Percentiles rank a stretch among this genome's conserved stretches.
Evolutionary conservation across 2,113 vertebrate species (phyloP).

Genomic region (Neomonachus schauinslandi): DNA sequence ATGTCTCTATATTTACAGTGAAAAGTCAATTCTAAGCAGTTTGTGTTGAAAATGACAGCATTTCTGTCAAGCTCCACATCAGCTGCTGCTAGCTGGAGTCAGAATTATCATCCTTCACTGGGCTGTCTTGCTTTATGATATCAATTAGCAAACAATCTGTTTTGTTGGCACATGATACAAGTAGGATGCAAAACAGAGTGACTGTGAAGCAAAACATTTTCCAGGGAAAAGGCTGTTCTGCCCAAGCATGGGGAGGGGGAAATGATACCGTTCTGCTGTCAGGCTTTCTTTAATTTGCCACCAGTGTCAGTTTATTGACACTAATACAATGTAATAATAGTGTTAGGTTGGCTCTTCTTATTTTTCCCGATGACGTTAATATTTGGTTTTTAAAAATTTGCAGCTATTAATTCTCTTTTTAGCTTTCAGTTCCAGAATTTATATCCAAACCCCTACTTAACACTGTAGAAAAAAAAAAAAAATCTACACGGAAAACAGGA

Average conservation of each 20-base stretch:
- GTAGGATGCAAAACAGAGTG: slow-evolving; percentile 78
- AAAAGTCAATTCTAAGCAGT: slow-evolving; percentile 45
- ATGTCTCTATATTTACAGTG: slow-evolving; percentile 66
- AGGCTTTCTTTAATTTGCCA: slow-evolving; percentile 63
- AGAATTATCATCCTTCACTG: slow-evolving; percentile 79
- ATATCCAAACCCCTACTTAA: not conserved
- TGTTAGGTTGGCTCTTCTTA: not conserved
- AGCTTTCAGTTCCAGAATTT: slow-evolving; percentile 29
- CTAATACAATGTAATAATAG: not conserved
- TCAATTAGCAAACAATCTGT: slow-evolving; percentile 82
- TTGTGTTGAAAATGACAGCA: slow-evolving; percentile 77
- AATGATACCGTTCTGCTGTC: not conserved
- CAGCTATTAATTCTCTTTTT: not conserved
- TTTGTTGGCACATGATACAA: slow-evolving; percentile 72
- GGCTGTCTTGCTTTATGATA: slow-evolving; percentile 79
- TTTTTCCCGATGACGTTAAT: not conserved
- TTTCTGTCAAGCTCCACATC: slow-evolving; percentile 66
- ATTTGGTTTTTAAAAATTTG: slow-evolving; percentile 50
- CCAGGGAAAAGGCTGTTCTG: slow-evolving; percentile 61
- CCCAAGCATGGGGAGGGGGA: not conserved
- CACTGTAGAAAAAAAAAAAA: not conserved
- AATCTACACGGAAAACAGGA: not conserved
- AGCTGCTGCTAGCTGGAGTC: slow-evolving; percentile 72
- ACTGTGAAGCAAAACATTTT: slow-evolving; percentile 80
- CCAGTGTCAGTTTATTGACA: slow-evolving; percentile 17